Percentiles rank a stretch among this genome's conserved stretches.
Evolutionary conservation across 2,797 vertebrate species (phyloP).

Genomic region (Podarcis siculus): DNA sequence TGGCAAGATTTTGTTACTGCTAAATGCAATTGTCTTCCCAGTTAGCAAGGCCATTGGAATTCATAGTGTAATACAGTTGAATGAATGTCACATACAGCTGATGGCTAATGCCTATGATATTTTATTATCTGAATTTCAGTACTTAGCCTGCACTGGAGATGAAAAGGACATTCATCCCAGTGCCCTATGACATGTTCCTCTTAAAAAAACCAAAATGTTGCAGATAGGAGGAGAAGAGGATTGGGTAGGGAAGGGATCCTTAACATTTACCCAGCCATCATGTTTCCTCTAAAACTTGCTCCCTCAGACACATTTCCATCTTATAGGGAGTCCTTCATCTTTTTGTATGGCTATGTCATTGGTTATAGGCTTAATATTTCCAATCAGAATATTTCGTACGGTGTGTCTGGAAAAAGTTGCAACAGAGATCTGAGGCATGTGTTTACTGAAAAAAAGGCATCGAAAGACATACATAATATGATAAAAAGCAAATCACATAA

Average conservation of each 20-base stretch:
- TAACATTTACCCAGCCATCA: no score
- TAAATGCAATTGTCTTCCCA: not conserved
- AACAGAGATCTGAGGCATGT: not conserved
- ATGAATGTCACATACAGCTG: not conserved
- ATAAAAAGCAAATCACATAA: constrained; percentile 1
- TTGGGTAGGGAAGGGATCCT: no score
- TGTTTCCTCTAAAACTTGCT: no score
- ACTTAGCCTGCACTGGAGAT: not conserved
- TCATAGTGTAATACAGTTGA: not conserved
- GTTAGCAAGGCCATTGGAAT: not conserved
- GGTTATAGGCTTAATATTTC: not conserved
- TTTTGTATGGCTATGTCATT: not conserved
- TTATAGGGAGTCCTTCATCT: no score
- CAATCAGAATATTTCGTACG: not conserved
- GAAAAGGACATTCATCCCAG: not conserved
- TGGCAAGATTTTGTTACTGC: not conserved
- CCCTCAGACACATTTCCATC: no score
- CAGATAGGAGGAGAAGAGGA: not conserved
- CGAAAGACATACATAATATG: not conserved
- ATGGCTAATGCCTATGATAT: not conserved
- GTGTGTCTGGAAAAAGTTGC: not conserved
- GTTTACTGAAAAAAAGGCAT: not conserved
- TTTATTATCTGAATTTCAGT: not conserved
- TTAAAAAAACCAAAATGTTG: not conserved
- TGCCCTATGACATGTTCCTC: not conserved